Conservation (phyloP, 2,113 vertebrate genomes). For the Neoarius graeffei region DNA sequence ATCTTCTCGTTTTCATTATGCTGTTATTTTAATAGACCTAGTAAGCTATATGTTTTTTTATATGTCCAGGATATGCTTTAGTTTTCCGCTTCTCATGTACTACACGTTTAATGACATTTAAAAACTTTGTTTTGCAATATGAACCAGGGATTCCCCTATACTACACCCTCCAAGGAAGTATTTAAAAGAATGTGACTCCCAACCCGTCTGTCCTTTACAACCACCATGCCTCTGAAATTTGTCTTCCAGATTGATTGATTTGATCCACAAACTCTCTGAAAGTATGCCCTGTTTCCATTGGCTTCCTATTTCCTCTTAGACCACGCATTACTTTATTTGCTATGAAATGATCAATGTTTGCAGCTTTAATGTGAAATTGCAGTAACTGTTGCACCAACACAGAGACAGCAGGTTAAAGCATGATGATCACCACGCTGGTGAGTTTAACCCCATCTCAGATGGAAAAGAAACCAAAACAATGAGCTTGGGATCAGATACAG, state of each 20-base stretch:
- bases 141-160: not conserved
- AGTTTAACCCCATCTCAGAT: not conserved
- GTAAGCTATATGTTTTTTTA: not conserved
- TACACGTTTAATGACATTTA: not conserved
- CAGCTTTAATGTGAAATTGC: not conserved
- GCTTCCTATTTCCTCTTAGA: not conserved
- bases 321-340: not conserved
- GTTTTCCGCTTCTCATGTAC: not conserved
- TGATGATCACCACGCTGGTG: not conserved
- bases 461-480: conserved; percentile 31
- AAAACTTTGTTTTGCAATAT: not conserved
- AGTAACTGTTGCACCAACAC: not conserved
- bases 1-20: not conserved
- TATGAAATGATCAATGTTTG: not conserved
- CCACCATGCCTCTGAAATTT: not conserved
- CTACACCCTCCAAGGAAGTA: not conserved
- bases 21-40: not conserved
- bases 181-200: no score
- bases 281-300: not conserved
- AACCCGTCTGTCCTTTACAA: not conserved
- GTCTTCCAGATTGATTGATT: not conserved
- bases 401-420: not conserved
- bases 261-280: not conserved
- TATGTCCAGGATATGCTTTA: no score
- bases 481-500: conserved; percentile 31